Conservation (phyloP, 2,797 vertebrate genomes). For the Podargus strigoides region DNA sequence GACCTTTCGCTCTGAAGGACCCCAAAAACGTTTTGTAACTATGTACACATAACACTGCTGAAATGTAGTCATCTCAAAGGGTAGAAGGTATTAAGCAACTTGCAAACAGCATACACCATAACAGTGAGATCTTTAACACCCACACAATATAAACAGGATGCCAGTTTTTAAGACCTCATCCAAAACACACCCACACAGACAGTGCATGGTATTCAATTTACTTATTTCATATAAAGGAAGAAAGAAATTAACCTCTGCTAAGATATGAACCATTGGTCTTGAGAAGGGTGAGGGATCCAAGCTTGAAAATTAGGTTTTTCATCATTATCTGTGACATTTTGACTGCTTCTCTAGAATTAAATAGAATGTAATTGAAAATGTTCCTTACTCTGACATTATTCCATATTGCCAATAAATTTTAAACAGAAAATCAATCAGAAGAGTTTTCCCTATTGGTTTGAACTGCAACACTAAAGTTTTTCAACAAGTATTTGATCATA, state of each 20-base stretch:
- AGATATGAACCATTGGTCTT: background rate
- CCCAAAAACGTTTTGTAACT: background rate
- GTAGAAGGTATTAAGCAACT: background rate
- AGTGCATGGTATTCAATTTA: background rate
- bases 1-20: background rate
- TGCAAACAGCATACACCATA: background rate
- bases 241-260: background rate
- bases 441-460: background rate
- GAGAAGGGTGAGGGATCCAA: background rate
- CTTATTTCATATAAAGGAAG: background rate
- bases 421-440: conserved; percentile 15
- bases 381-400: background rate
- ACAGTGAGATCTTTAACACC: conserved; percentile 2
- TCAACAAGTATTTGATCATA: background rate
- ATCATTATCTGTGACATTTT: conserved; percentile 3
- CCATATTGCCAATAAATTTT: background rate
- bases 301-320: background rate
- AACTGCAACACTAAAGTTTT: background rate
- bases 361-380: background rate
- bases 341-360: conserved; percentile 2
- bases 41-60: background rate
- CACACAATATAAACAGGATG: conserved; percentile 19
- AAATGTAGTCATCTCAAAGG: background rate
- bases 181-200: conserved; percentile 21
- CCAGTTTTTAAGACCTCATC: background rate